Conservation (phyloP, 2,113 vertebrate genomes). For the Pithys albifrons region DNA sequence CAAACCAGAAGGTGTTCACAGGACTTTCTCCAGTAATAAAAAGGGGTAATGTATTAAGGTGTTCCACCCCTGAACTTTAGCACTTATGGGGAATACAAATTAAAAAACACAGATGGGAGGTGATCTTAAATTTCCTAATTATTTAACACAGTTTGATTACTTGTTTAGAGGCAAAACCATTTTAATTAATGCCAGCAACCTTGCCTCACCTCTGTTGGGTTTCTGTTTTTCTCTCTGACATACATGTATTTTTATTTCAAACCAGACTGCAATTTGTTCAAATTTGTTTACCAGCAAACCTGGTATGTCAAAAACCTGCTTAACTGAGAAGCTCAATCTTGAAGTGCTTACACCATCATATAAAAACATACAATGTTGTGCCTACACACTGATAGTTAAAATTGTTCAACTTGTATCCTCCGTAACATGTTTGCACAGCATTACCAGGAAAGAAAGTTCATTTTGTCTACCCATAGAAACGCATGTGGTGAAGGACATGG, state of each 20-base stretch:
- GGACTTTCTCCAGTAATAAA: neutral
- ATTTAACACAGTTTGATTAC: neutral
- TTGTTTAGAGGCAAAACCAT: neutral
- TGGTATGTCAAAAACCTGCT: neutral
- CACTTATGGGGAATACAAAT: neutral
- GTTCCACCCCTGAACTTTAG: neutral
- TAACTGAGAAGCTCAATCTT: neutral
- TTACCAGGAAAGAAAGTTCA: neutral
- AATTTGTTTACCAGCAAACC: neutral
- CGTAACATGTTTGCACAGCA: neutral
- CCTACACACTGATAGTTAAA: neutral
- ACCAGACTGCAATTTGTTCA: neutral
- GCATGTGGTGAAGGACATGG: fast-evolving
- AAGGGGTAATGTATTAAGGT: neutral
- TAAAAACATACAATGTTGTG: neutral
- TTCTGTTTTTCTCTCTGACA: neutral
- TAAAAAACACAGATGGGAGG: neutral
- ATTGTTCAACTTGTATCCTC: neutral
- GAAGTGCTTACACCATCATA: fast-evolving
- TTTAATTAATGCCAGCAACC: neutral
- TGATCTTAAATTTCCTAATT: neutral
- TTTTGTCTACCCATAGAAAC: neutral
- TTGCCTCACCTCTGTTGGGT: neutral
- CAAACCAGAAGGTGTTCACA: neutral
- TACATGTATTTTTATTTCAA: neutral